Percentiles rank a stretch among this genome's conserved stretches.
These are phyloP conservation scores for Drosophila quadrilineata DNA, from an alignment of 1,140 invertebrate species.

Conservation along the genomic window DNA sequence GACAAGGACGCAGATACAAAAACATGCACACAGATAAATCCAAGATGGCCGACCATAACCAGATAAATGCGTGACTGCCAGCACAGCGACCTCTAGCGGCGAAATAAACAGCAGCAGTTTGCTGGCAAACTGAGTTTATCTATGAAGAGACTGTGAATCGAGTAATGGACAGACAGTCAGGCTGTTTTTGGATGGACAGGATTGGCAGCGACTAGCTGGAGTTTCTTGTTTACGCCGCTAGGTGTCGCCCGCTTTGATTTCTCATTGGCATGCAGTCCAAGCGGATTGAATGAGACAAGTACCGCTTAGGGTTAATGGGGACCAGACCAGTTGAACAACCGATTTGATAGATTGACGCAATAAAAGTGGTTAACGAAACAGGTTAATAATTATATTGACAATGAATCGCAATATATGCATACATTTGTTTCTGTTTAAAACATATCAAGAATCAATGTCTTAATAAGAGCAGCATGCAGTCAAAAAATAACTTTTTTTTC, in stretches of 20 bases:
- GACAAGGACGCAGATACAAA: constrained; percentile 60
- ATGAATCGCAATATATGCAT: neutral
- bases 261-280: constrained; percentile 20
- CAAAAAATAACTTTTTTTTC: too few relatives aligned
- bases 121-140: constrained; percentile 34
- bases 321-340: too few relatives aligned
- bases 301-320: neutral
- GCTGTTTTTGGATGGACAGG: too few relatives aligned
- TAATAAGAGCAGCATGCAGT: neutral
- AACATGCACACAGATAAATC: constrained; percentile 60
- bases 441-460: neutral
- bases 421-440: neutral
- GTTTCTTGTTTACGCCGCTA: constrained; percentile 48
- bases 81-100: constrained; percentile 40
- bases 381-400: too few relatives aligned
- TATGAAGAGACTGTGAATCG: constrained; percentile 45
- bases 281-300: constrained; percentile 12
- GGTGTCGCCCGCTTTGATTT: constrained; percentile 20
- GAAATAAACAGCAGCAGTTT: constrained; percentile 14
- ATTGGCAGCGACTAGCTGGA: neutral
- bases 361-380: too few relatives aligned
- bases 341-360: neutral
- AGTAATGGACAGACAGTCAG: too few relatives aligned
- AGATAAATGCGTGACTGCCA: constrained; percentile 41
- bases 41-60: constrained; percentile 58